These are phyloP conservation scores for Struthio camelus DNA, from an alignment of 2,113 vertebrate species.

Conservation along the genomic window DNA sequence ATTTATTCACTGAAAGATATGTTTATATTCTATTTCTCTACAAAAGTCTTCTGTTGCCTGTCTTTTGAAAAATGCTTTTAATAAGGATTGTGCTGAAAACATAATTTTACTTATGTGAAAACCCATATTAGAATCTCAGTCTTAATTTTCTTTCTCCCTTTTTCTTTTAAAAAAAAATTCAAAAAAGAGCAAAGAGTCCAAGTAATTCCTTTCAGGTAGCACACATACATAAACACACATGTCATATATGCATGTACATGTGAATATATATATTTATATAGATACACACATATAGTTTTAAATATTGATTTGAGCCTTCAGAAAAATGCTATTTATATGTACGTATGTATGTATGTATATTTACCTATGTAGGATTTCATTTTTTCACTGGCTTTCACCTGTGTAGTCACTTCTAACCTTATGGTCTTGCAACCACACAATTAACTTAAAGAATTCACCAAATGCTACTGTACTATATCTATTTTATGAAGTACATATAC, in stretches of 20 bases:
- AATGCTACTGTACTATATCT: background rate
- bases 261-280: background rate
- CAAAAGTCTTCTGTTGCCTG: background rate
- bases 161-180: background rate
- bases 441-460: background rate
- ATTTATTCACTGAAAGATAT: background rate
- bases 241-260: background rate
- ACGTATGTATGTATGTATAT: background rate
- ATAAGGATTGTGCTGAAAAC: background rate
- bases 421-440: background rate
- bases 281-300: background rate
- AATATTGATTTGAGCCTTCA: background rate
- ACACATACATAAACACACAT: accelerated
- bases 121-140: accelerated
- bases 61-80: background rate
- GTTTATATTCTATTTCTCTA: background rate
- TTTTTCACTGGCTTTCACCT: background rate
- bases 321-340: too few species aligned
- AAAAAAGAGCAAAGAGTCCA: background rate
- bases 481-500: background rate
- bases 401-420: background rate
- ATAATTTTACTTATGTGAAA: background rate
- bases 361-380: background rate
- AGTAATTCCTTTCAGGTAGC: background rate
- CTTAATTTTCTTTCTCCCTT: background rate